Conservation (phyloP, 2,113 vertebrate genomes). For the Penelope pileata region DNA sequence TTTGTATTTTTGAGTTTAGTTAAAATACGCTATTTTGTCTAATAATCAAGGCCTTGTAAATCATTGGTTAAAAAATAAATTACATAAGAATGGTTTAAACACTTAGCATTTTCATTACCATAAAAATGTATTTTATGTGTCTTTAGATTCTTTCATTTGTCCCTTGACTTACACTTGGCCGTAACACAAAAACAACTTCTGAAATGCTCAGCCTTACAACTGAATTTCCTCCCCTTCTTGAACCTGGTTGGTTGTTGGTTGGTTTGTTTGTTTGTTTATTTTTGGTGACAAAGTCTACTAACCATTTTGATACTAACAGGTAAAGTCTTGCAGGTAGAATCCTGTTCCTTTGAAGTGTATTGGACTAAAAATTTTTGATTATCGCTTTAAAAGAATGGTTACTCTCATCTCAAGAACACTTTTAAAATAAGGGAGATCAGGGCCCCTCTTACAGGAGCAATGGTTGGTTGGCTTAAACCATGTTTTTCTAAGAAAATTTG, state of each 20-base stretch:
- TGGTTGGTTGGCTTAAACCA: neutral
- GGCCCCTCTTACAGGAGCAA: neutral
- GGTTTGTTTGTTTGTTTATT: too few species aligned
- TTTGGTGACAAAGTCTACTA: conserved; percentile 18
- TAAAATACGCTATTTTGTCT: conserved; percentile 80
- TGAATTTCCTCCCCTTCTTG: neutral
- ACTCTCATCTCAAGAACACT: neutral
- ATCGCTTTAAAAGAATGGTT: neutral
- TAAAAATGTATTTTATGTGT: neutral
- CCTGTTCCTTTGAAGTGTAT: neutral
- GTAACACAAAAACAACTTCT: neutral
- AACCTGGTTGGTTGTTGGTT: too few species aligned
- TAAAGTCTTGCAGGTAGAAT: neutral
- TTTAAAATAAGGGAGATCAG: neutral
- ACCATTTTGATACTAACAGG: neutral
- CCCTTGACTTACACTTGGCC: neutral
- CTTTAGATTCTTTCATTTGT: conserved; percentile 6
- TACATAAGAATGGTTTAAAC: conserved; percentile 69
- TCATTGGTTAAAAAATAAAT: conserved; percentile 79
- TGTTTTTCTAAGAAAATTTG: conserved; percentile 1
- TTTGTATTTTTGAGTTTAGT: conserved; percentile 73
- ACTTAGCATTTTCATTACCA: conserved; percentile 28
- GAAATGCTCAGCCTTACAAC: neutral
- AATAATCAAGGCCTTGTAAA: conserved; percentile 82
- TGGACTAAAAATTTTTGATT: neutral